These are phyloP conservation scores for Therioaphis trifolii DNA, from an alignment of 2,888 invertebrate species.

Conservation along the genomic window DNA sequence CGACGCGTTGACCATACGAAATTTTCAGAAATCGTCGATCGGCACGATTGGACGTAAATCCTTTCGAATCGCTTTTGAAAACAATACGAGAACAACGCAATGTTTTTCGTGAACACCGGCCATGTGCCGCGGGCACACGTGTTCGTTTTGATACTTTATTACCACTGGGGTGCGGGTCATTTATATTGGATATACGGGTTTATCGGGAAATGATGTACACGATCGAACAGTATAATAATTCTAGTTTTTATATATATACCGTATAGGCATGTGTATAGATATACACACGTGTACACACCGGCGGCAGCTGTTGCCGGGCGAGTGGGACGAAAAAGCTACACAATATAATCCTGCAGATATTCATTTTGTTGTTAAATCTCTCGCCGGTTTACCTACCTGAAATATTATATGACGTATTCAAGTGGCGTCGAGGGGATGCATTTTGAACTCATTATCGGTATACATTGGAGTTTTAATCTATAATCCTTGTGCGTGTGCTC, in stretches of 20 bases:
- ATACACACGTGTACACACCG: background rate
- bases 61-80: no score
- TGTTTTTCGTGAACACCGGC: no score
- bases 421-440: conserved; percentile 27
- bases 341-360: conserved; percentile 47
- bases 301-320: conserved; percentile 22
- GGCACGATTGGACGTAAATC: no score
- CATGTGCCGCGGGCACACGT: no score
- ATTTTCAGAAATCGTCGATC: no score
- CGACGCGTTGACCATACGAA: no score
- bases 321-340: conserved; percentile 11
- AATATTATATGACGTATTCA: background rate
- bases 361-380: conserved; percentile 58
- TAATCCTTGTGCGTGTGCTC: background rate
- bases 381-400: background rate
- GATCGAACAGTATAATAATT: conserved; percentile 36
- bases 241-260: conserved; percentile 10
- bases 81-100: no score
- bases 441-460: background rate
- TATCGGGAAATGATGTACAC: conserved; percentile 42
- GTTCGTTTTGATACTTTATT: conserved; percentile 18
- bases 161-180: background rate
- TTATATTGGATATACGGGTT: conserved; percentile 21
- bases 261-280: background rate
- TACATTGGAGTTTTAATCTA: conserved; percentile 1